These are phyloP conservation scores for Lithosia quadra DNA, from an alignment of 2,888 invertebrate genomes.

Conservation along the genomic window DNA sequence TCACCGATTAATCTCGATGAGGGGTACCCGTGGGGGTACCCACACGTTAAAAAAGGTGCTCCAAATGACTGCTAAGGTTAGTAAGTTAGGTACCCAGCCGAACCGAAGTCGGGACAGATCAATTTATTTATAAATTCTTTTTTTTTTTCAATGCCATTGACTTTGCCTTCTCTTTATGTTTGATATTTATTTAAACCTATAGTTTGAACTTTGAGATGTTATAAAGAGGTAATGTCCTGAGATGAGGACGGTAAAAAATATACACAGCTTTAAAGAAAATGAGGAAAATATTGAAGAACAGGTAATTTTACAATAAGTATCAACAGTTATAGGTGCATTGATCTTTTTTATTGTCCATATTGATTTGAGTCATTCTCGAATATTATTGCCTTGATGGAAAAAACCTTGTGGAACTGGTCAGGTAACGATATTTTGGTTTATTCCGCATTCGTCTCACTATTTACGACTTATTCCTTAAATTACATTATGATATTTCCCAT, in stretches of 20 bases:
- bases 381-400: neutral
- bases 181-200: neutral
- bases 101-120: no score
- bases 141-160: no score
- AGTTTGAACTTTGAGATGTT: neutral
- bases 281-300: neutral
- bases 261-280: neutral
- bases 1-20: no score
- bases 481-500: no score
- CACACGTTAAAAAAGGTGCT: no score
- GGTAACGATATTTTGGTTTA: neutral
- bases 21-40: no score
- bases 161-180: no score
- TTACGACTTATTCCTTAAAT: neutral
- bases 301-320: neutral
- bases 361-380: neutral
- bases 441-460: neutral
- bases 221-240: neutral
- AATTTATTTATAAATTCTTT: no score
- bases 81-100: no score
- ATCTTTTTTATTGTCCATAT: neutral
- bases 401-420: no score
- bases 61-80: no score
- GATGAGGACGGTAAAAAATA: neutral
- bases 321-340: neutral